Conservation (phyloP, 2,113 vertebrate species). For the Nannospalax galili region DNA sequence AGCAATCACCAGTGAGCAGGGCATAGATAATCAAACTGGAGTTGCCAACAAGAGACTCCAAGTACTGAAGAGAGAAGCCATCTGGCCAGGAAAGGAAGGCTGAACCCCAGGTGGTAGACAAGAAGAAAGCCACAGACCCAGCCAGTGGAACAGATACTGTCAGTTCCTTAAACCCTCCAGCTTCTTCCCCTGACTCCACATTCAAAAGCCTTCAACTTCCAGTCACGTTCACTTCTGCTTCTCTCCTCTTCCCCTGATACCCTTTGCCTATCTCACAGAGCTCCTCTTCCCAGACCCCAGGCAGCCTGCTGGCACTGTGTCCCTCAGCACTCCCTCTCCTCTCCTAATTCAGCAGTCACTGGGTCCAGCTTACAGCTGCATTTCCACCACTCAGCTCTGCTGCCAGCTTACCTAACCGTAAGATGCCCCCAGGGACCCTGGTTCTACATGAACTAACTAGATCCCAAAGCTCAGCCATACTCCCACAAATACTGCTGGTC, state of each 20-base stretch:
- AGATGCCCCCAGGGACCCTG: background rate
- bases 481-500: background rate
- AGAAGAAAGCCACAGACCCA: background rate
- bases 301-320: background rate
- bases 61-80: accelerated
- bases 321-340: background rate
- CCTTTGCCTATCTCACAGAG: background rate
- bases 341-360: background rate
- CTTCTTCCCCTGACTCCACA: background rate
- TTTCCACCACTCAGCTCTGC: background rate
- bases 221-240: background rate
- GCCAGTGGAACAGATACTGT: too few relatives aligned
- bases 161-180: background rate
- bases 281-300: background rate
- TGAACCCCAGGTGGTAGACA: background rate
- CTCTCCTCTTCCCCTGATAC: background rate
- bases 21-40: too few relatives aligned
- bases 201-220: background rate
- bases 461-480: background rate
- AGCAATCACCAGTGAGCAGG: background rate
- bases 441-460: background rate
- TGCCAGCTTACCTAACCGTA: background rate
- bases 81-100: background rate
- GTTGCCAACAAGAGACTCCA: too few relatives aligned
- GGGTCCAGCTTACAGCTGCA: background rate